These are phyloP conservation scores for Sphinx pinastri DNA, from an alignment of 2,888 invertebrate genomes.

Conservation along the genomic window DNA sequence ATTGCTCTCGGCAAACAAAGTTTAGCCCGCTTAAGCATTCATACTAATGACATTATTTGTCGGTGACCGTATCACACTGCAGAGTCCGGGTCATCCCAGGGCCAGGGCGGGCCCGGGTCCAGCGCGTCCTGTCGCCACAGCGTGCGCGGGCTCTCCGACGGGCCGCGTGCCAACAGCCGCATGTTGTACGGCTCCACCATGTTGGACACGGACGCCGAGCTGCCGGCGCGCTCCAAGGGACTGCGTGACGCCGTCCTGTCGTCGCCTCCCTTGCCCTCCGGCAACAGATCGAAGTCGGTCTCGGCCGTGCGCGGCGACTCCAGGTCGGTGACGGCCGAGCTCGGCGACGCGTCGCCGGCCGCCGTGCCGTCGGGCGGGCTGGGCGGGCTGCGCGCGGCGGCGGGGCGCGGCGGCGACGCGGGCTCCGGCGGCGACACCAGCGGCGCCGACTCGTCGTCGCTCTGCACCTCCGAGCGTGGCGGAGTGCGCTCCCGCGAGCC, in stretches of 20 bases:
- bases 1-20: neutral
- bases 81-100: conserved; percentile 79
- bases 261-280: conserved; percentile 53
- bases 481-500: conserved; percentile 72
- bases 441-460: conserved; percentile 88
- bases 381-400: conserved; percentile 40
- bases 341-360: conserved; percentile 64
- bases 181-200: conserved; percentile 77
- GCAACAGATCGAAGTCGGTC: conserved; percentile 61
- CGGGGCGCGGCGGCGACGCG: conserved; percentile 49
- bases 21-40: neutral
- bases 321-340: conserved; percentile 71
- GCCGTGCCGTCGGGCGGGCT: conserved; percentile 41
- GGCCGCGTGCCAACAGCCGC: conserved; percentile 69
- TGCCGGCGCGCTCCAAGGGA: conserved; percentile 49
- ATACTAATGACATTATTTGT: neutral
- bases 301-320: conserved; percentile 64
- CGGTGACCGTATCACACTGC: conserved; percentile 61
- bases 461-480: conserved; percentile 61
- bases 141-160: conserved; percentile 61
- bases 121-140: conserved; percentile 81
- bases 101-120: conserved; percentile 76
- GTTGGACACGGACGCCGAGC: conserved; percentile 62
- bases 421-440: conserved; percentile 77
- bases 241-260: conserved; percentile 33